phyloP scores from a whole-genome alignment of 2,113 vertebrate genomes.

The Pollachius pollachius region DNA sequence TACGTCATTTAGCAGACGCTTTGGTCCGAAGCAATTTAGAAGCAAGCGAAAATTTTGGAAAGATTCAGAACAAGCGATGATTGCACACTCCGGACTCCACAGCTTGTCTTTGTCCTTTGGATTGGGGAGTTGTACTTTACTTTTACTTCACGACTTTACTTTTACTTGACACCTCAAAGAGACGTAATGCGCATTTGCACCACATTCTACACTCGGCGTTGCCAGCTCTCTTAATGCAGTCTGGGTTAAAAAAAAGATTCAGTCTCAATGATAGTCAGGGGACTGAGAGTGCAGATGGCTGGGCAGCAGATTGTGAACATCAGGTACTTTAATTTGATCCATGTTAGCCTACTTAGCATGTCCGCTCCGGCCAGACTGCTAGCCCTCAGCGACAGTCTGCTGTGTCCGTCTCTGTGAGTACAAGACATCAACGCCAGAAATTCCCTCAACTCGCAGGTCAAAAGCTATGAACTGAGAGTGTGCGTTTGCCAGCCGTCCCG shows the following conservation, averaged over 20 bases:
- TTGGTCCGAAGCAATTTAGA: too few species aligned
- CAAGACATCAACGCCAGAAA: slow-evolving; percentile 36
- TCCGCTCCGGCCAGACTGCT: slow-evolving; percentile 52
- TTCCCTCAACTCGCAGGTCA: slow-evolving; percentile 52
- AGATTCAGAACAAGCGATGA: too few species aligned
- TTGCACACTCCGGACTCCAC: too few species aligned
- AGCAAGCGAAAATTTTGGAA: too few species aligned
- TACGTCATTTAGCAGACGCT: too few species aligned
- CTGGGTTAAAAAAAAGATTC: neutral
- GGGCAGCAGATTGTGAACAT: slow-evolving; percentile 53
- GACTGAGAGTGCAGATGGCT: slow-evolving; percentile 40
- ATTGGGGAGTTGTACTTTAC: too few species aligned
- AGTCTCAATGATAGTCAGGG: slow-evolving; percentile 22
- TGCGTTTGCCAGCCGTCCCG: slow-evolving; percentile 38
- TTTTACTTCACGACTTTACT: too few species aligned
- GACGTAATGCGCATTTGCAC: too few species aligned
- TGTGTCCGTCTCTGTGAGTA: slow-evolving; percentile 42
- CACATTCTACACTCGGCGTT: too few species aligned
- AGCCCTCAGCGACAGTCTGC: slow-evolving; percentile 48
- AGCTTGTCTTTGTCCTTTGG: too few species aligned
- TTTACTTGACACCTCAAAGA: too few species aligned
- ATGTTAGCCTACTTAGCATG: slow-evolving; percentile 45
- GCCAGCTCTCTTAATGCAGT: neutral
- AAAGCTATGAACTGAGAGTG: slow-evolving; percentile 51
- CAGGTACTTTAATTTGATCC: slow-evolving; percentile 50